These are phyloP conservation scores for Ormyrus nitidulus DNA, from an alignment of 2,888 invertebrate species.

Conservation along the genomic window DNA sequence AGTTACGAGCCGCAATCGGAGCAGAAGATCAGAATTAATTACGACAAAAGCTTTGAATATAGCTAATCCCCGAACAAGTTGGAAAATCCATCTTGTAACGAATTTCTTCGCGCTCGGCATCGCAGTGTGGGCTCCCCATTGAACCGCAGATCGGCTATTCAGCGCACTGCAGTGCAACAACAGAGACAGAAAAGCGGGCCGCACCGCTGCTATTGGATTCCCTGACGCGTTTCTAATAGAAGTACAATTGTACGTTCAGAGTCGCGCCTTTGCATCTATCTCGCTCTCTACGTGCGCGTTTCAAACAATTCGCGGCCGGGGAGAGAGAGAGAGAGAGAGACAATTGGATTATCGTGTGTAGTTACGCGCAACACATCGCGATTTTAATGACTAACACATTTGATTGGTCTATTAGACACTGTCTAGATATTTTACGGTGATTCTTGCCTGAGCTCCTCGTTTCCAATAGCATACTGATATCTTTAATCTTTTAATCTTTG, in stretches of 20 bases:
- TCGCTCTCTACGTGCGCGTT: not conserved
- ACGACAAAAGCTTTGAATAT: too few relatives aligned
- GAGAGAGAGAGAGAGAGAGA: not conserved
- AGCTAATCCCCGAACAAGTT: too few relatives aligned
- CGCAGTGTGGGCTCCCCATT: not conserved
- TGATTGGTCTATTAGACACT: conserved; percentile 17
- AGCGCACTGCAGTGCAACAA: conserved; percentile 1
- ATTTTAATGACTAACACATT: not conserved
- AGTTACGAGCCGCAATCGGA: too few relatives aligned
- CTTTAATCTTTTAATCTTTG: too few relatives aligned
- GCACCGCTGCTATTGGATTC: not conserved
- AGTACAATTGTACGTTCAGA: not conserved
- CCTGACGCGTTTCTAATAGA: conserved; percentile 37
- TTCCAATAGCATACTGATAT: too few relatives aligned
- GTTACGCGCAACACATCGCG: conserved; percentile 7
- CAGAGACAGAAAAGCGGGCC: not conserved
- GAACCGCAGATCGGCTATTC: conserved; percentile 31
- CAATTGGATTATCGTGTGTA: conserved; percentile 44
- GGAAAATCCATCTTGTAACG: not conserved
- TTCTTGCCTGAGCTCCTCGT: not conserved
- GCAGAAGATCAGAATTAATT: too few relatives aligned
- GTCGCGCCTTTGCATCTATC: not conserved
- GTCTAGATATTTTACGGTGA: conserved; percentile 8
- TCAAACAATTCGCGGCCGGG: not conserved
- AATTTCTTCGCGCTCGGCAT: not conserved